These are phyloP conservation scores for Pleuronectes platessa DNA, from an alignment of 2,113 vertebrate species.

Conservation along the genomic window DNA sequence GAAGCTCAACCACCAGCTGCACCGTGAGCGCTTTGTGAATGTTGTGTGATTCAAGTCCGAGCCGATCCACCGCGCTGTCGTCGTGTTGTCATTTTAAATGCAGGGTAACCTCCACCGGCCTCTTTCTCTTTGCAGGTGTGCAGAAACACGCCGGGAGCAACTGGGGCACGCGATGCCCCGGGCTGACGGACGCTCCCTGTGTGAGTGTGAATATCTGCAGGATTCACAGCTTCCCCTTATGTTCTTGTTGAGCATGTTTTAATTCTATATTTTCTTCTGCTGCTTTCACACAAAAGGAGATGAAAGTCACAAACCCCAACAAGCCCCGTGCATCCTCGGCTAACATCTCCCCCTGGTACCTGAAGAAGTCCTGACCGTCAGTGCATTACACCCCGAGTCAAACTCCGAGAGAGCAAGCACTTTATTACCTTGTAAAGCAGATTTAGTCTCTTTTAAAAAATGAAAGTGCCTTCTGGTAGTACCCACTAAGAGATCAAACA, in stretches of 20 bases:
- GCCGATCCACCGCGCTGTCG: background rate
- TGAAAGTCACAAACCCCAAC: constrained; percentile 32
- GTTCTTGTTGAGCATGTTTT: background rate
- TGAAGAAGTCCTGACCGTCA: constrained; percentile 76
- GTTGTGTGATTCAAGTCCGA: background rate
- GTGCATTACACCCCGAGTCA: background rate
- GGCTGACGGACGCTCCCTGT: constrained; percentile 71
- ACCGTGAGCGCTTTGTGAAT: constrained; percentile 79
- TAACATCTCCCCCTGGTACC: constrained; percentile 50
- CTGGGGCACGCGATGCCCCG: constrained; percentile 69
- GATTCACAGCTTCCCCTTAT: background rate
- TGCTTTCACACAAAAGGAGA: constrained; percentile 64
- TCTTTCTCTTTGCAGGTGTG: constrained; percentile 80
- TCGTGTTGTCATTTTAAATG: background rate
- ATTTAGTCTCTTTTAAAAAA: background rate
- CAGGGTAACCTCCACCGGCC: background rate
- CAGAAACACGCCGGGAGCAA: constrained; percentile 71
- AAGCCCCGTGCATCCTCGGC: constrained; percentile 63
- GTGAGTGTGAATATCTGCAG: constrained; percentile 77
- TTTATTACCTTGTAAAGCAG: constrained; percentile 13
- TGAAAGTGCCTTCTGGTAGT: background rate
- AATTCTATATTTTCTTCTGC: background rate
- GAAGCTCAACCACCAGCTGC: constrained; percentile 85
- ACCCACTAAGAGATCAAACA: background rate
- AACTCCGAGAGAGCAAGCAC: background rate